These are phyloP conservation scores for Aphelinus certus DNA, from an alignment of 1,140 invertebrate species.

Conservation along the genomic window DNA sequence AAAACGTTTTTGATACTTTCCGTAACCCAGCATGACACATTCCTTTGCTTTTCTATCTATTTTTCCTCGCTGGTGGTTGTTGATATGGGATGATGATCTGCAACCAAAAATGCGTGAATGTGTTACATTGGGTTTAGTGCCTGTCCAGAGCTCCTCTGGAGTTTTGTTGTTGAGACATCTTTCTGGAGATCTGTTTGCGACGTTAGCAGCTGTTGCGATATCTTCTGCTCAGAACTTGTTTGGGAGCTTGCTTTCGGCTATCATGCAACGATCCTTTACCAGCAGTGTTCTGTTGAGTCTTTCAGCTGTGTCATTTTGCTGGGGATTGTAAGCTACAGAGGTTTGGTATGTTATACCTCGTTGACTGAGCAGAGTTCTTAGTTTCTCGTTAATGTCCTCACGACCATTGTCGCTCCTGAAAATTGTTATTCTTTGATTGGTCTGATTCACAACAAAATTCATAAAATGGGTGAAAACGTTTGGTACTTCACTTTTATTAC, in stretches of 20 bases:
- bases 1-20: too few species aligned
- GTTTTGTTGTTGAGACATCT: too few species aligned
- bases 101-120: too few species aligned
- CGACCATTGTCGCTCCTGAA: neutral
- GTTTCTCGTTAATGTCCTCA: neutral
- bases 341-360: neutral
- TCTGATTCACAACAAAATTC: neutral
- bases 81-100: too few species aligned
- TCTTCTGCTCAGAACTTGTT: neutral
- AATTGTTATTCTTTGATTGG: neutral
- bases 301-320: neutral
- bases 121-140: too few species aligned
- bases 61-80: too few species aligned
- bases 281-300: neutral
- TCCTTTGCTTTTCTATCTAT: too few species aligned
- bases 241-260: neutral
- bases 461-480: neutral
- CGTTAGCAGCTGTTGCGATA: neutral
- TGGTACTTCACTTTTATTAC: neutral
- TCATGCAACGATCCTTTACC: neutral
- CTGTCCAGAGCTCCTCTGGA: too few species aligned
- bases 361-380: neutral
- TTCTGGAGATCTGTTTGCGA: neutral
- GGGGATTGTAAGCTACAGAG: neutral
- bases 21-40: too few species aligned